Evolutionary conservation across 2,888 invertebrate species (phyloP), one percentile per base, ranked within the genome.

Genomic region (Pomacea canaliculata): DNA sequence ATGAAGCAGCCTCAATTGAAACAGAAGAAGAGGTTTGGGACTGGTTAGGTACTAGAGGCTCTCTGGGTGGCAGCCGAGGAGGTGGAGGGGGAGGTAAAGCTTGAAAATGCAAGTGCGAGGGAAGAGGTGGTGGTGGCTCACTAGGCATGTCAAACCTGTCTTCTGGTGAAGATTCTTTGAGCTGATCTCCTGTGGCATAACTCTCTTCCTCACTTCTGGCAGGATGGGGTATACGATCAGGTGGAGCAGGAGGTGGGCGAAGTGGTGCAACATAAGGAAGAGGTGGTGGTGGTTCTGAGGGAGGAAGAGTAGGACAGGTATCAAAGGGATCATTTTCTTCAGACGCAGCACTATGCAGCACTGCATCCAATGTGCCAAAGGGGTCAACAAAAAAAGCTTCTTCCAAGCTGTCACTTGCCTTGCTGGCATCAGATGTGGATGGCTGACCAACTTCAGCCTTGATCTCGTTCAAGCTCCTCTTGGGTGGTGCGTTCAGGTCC

Each of bases 381-480:
- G 77, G 76, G 49, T 76, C 79, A 65, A 71, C 59, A 67, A 66
- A 68, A n/a, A 72, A 62, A 71, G 49, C 67, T 67, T 73, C 75
- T 63, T 76, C 49, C 27, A 62, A 63, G 16, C 62, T 56, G 18
- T 65, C 63, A 59, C 59, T 75, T 71, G 62, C 62, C 62, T 73
- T 46, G 51, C 51, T 56, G 13, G 78, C 70, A 9, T 82, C 77
- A 51, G 79, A 68, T 27, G 82, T 80, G 18, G 74, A 46, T 18
- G 77, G 70, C 27, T 78, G 71, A 63, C 73, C 63, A 72, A 71
- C 76, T 23, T 75, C 81, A 19, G 77, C 78, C 71, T 83, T 83
- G 77, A 88, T 69, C 67, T 84, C 84, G 80, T 85, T 86, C 74
- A 88, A 76, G 49, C 83, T 80, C 78, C 83, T 85, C 78, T 86